A percentile compares a stretch with the other conserved stretches of the same genome.
Evolutionary conservation across 2,113 vertebrate species (phyloP).

Genomic region (Hystrix cristata): DNA sequence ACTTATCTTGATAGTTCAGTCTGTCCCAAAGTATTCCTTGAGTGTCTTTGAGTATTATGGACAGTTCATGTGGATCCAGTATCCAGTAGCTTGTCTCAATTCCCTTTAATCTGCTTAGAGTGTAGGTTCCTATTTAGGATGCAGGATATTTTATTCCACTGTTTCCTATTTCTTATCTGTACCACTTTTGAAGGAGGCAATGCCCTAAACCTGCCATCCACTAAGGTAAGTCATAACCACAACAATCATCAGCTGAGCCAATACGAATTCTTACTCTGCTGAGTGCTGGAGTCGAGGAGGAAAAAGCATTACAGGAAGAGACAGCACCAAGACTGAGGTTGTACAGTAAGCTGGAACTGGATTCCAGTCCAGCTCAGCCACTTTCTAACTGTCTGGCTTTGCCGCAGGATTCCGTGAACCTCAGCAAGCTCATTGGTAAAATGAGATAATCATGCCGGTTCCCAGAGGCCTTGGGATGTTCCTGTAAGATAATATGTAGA

Average conservation of each 20-base stretch:
- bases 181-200: not conserved
- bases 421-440: not conserved
- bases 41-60: not conserved
- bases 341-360: not conserved
- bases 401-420: not conserved
- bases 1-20: not conserved
- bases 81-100: not conserved
- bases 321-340: not conserved
- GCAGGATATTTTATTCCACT: not conserved
- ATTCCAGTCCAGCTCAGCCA: not conserved
- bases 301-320: not conserved
- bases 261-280: not conserved
- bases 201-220: not conserved
- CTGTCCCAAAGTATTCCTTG: not conserved
- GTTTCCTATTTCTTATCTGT: not conserved
- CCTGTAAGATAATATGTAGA: not conserved
- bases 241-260: not conserved
- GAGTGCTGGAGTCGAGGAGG: not conserved
- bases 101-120: not conserved
- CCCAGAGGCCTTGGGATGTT: not conserved
- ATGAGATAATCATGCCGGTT: not conserved
- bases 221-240: not conserved
- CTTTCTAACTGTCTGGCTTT: not conserved
- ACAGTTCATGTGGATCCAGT: not conserved
- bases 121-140: not conserved